Conservation (phyloP, 2,113 vertebrate species). For the Notarius lentiginosus region DNA sequence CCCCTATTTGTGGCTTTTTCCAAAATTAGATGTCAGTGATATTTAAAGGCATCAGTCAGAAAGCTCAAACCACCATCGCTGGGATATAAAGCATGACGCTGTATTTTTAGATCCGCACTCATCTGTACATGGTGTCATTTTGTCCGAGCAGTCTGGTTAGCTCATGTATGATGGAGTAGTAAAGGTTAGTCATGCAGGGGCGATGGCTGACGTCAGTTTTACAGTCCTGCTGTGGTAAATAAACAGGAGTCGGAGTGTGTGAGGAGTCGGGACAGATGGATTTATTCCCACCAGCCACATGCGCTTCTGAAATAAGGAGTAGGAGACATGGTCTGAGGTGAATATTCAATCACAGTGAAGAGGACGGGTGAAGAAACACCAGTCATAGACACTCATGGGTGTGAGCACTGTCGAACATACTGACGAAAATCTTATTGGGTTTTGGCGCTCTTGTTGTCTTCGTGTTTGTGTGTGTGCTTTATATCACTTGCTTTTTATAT, state of each 20-base stretch:
- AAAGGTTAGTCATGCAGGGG: slow-evolving; percentile 34
- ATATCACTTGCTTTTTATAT: neutral
- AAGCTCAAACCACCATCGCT: neutral
- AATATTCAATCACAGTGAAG: neutral
- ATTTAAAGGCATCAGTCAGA: slow-evolving; percentile 4
- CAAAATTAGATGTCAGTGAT: neutral
- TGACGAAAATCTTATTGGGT: neutral
- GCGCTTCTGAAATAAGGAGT: neutral
- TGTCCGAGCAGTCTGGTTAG: neutral
- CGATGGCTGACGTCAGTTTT: slow-evolving; percentile 13
- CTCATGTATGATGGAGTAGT: slow-evolving; percentile 7
- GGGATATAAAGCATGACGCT: neutral
- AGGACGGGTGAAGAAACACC: neutral
- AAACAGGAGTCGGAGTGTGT: slow-evolving; percentile 5
- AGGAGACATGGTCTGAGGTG: neutral
- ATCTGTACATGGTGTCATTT: slow-evolving; percentile 16
- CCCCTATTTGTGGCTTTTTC: neutral
- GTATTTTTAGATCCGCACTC: slow-evolving; percentile 27
- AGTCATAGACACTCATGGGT: neutral
- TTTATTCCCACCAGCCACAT: neutral
- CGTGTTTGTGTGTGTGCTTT: neutral
- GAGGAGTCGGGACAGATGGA: neutral
- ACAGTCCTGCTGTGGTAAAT: neutral
- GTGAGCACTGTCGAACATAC: neutral
- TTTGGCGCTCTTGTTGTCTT: neutral